Conservation (phyloP, 2,888 invertebrate species). For the Macrostomum cliftonense region DNA sequence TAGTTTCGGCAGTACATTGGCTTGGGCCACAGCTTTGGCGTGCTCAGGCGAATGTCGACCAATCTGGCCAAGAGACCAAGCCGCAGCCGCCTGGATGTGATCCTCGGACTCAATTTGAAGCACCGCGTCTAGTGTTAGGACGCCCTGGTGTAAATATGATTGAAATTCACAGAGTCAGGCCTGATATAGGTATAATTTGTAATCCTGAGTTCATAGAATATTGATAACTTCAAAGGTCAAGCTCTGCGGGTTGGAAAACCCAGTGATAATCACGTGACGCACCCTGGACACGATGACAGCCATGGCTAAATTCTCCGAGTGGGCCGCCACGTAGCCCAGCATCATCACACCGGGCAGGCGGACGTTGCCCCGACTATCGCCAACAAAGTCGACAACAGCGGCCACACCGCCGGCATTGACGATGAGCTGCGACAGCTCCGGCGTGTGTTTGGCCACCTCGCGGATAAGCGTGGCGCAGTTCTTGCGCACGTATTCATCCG, state of each 20-base stretch:
- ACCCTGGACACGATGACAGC: constrained; percentile 58
- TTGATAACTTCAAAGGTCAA: too few species aligned
- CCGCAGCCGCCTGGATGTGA: constrained; percentile 49
- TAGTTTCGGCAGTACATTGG: constrained; percentile 51
- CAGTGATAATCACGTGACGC: constrained; percentile 8
- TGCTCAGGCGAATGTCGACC: constrained; percentile 64
- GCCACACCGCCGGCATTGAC: constrained; percentile 62
- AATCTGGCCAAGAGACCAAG: constrained; percentile 63
- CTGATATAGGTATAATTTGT: too few species aligned
- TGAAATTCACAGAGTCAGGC: too few species aligned
- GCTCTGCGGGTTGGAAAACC: too few species aligned
- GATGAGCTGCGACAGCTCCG: constrained; percentile 56
- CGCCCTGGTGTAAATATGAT: constrained; percentile 39
- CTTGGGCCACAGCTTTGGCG: constrained; percentile 53
- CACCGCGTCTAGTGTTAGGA: constrained; percentile 42
- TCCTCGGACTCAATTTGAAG: constrained; percentile 46
- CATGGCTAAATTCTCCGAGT: constrained; percentile 57
- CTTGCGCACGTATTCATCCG: constrained; percentile 51
- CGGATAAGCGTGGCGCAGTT: constrained; percentile 54
- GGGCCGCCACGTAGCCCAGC: constrained; percentile 59
- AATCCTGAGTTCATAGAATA: too few species aligned
- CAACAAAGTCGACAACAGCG: constrained; percentile 50
- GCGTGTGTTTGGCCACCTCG: constrained; percentile 59
- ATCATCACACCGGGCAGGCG: constrained; percentile 56
- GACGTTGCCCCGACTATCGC: constrained; percentile 43